Conservation (phyloP, 2,888 invertebrate species). For the Agrypnus murinus region DNA sequence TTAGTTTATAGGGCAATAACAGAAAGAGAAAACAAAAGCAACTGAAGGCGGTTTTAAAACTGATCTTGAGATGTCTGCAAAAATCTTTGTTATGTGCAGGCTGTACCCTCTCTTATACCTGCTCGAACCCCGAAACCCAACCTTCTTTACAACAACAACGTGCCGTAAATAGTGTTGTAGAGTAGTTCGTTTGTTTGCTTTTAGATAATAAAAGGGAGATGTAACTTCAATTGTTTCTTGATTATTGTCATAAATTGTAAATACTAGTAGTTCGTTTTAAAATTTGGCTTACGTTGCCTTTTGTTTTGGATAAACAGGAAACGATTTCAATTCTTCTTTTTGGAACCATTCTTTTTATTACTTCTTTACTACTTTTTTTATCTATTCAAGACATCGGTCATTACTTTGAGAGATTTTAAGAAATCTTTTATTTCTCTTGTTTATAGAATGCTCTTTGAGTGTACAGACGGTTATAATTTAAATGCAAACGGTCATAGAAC, state of each 20-base stretch:
- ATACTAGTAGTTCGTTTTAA: not conserved
- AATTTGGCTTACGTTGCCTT: not conserved
- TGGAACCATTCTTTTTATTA: no score
- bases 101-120: constrained; percentile 55
- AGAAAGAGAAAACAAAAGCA: not conserved
- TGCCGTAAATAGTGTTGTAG: constrained; percentile 39
- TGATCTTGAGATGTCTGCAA: constrained; percentile 46
- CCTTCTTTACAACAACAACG: constrained; percentile 43
- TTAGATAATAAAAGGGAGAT: not conserved
- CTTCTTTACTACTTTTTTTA: no score
- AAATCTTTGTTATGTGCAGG: constrained; percentile 58
- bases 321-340: not conserved
- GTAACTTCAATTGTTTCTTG: no score
- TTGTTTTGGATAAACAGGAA: not conserved
- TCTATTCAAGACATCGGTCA: no score
- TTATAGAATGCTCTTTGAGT: no score
- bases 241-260: no score
- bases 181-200: constrained; percentile 34
- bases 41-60: constrained; percentile 14
- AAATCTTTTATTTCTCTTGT: no score
- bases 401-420: no score
- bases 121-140: constrained; percentile 62
- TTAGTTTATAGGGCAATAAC: not conserved
- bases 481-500: no score
- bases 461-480: no score